phyloP scores from a whole-genome alignment of 2,888 invertebrate species.

The Drosophila diplacantha region DNA sequence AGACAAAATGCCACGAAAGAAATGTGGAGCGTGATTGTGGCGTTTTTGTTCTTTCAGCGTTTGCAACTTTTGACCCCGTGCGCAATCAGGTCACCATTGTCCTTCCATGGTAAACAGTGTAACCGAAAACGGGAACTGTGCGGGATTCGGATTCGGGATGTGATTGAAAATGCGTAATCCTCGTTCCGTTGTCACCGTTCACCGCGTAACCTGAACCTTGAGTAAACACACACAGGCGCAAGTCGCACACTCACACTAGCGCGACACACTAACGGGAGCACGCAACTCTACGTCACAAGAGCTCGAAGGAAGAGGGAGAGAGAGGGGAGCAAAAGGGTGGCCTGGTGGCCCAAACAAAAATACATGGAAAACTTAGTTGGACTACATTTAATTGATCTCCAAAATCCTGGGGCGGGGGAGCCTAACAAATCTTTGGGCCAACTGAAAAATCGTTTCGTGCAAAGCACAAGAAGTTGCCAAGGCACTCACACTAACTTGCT shows the following conservation, averaged over 20 bases:
- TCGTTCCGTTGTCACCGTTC: conserved; percentile 31
- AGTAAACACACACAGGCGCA: conserved; percentile 60
- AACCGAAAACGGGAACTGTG: conserved; percentile 15
- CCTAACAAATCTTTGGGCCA: conserved; percentile 35
- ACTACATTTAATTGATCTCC: conserved; percentile 40
- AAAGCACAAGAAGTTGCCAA: conserved; percentile 61
- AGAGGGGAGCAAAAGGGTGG: neutral
- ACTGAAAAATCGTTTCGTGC: conserved; percentile 71
- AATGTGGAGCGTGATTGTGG: conserved; percentile 56
- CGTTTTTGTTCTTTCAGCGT: conserved; percentile 50
- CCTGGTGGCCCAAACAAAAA: conserved; percentile 16
- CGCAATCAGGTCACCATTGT: conserved; percentile 73
- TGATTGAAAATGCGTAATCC: conserved; percentile 68
- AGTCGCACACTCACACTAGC: conserved; percentile 27
- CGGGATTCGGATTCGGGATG: conserved; percentile 12
- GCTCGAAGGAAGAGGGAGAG: conserved; percentile 8
- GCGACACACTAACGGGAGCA: conserved; percentile 26
- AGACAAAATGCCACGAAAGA: conserved; percentile 63
- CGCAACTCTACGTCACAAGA: conserved; percentile 64
- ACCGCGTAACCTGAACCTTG: conserved; percentile 68
- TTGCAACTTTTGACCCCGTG: conserved; percentile 74
- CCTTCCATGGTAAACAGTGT: conserved; percentile 34
- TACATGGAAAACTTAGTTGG: conserved; percentile 21
- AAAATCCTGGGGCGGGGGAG: conserved; percentile 4
- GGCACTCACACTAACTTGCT: conserved; percentile 18